Base-by-base conservation (phyloP, 2,797 vertebrate species). In the Dromococcyx pavoninus region DNA sequence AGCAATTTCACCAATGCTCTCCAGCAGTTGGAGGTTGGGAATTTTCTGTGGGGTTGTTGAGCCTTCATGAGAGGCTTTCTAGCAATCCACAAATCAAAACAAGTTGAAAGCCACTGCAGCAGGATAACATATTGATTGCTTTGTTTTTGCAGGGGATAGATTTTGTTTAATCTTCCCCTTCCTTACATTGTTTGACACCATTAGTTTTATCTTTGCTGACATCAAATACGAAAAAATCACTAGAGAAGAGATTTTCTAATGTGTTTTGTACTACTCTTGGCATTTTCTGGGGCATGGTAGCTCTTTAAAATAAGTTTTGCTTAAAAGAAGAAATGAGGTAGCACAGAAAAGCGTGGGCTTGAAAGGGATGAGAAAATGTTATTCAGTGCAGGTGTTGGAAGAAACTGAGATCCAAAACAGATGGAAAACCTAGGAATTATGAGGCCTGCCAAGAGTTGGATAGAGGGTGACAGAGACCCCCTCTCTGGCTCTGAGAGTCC, bases 151-250 rank as follows among this genome's bases (percentile, higher is more conserved):
- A 92, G 82, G 67, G 92, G 92, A 95, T 94, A 94, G 93, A 96
- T 96, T 96, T 96, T 95, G 79, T 89, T 95, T 95, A 96, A 96
- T 96, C 94, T 97, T 94, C 94, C 89, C 74, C 94, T 93, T 91
- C 93, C 82, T 92, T 92, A 70, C 66, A 81, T 80, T 93, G 81
- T 87, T 96, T 88, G 82, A 92, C 66, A 83, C 70, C 69, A 86
- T 93, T 94, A 88, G 81, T 94, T 96, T 94, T 91, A 89, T 89
- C 93, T 91, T 95, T 86, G 82, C 41, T 67, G 74, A 86, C 79
- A 88, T 82, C 13, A 66, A 78, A 91, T 62, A 91, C 50, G 84
- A 93, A 92, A 33, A 83, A 86, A 76, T 9, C 70, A 70, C 75
- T 72, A 44, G 21, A 86, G n/a, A 81, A 84, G 76, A 84, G 67